Percentiles rank a stretch among this genome's conserved stretches.
phyloP scores from a whole-genome alignment of 2,113 vertebrate genomes.

The Mormyrus lacerda region DNA sequence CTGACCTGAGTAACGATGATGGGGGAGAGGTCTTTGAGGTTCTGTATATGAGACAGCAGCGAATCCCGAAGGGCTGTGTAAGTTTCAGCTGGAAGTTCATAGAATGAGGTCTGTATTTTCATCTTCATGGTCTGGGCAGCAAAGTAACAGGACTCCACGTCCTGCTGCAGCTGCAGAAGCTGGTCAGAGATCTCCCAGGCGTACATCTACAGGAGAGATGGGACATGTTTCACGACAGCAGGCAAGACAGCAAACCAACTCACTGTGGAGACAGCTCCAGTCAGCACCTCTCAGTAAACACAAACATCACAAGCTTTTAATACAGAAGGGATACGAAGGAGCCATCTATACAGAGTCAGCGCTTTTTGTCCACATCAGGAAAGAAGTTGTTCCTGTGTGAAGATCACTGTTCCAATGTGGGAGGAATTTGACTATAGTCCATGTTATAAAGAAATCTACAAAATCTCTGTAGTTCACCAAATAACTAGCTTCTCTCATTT shows the following conservation, averaged over 20 bases:
- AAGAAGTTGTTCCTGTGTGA: background rate
- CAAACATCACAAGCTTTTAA: background rate
- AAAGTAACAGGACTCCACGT: constrained; percentile 96
- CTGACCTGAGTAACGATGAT: constrained; percentile 90
- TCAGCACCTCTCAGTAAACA: background rate
- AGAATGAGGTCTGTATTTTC: constrained; percentile 98
- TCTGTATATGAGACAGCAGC: constrained; percentile 91
- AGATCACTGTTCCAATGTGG: background rate
- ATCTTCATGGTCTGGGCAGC: constrained; percentile 99
- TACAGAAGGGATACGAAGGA: background rate
- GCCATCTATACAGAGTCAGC: background rate
- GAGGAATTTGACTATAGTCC: background rate
- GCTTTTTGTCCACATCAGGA: background rate
- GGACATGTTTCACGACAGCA: background rate
- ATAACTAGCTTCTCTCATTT: background rate
- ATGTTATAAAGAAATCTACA: background rate
- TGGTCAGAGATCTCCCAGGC: constrained; percentile 97
- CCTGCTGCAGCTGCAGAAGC: constrained; percentile 89
- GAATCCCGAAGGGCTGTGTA: constrained; percentile 88
- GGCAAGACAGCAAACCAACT: background rate
- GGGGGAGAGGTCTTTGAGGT: constrained; percentile 92
- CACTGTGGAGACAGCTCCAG: background rate
- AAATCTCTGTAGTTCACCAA: background rate
- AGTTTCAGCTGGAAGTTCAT: constrained; percentile 88
- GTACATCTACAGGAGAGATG: constrained; percentile 68